Conservation (phyloP, 2,888 invertebrate species). For the Melipona beecheii region DNA sequence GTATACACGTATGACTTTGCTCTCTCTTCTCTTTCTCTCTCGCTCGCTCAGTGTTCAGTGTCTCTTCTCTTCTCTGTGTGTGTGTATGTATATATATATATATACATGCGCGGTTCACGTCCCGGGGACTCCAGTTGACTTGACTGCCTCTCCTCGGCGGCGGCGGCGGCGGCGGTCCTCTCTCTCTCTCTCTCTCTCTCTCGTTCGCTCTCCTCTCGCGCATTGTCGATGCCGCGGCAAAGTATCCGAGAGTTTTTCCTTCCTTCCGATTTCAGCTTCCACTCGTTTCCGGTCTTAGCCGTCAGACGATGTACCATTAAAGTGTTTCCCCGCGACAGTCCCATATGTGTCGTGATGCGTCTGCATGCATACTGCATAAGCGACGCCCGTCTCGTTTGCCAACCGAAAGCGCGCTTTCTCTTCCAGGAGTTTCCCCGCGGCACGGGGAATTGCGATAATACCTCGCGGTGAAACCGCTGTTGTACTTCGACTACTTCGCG, state of each 20-base stretch:
- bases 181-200: conserved; percentile 4
- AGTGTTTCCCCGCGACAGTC: conserved; percentile 50
- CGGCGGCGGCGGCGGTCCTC: background rate
- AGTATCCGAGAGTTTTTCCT: conserved; percentile 54
- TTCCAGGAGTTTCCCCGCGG: conserved; percentile 11
- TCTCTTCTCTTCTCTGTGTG: background rate
- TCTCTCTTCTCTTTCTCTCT: conserved; percentile 4
- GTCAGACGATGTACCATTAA: conserved; percentile 58
- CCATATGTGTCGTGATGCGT: conserved; percentile 44
- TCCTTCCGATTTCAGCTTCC: conserved; percentile 52
- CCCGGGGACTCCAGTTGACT: conserved; percentile 22
- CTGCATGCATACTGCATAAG: conserved; percentile 53
- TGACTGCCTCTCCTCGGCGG: conserved; percentile 30
- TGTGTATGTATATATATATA: background rate
- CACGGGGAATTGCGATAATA: conserved; percentile 45
- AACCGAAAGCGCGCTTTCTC: conserved; percentile 44
- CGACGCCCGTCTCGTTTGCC: conserved; percentile 21
- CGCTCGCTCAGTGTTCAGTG: conserved; percentile 12
- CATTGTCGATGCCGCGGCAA: conserved; percentile 57
- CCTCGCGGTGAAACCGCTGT: conserved; percentile 24
- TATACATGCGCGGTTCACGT: conserved; percentile 3
- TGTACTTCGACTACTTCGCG: conserved; percentile 24
- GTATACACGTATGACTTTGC: background rate
- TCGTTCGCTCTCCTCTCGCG: background rate
- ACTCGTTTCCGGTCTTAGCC: conserved; percentile 36